Base-by-base conservation (phyloP, 2,888 invertebrate species). In the Corythucha ciliata region DNA sequence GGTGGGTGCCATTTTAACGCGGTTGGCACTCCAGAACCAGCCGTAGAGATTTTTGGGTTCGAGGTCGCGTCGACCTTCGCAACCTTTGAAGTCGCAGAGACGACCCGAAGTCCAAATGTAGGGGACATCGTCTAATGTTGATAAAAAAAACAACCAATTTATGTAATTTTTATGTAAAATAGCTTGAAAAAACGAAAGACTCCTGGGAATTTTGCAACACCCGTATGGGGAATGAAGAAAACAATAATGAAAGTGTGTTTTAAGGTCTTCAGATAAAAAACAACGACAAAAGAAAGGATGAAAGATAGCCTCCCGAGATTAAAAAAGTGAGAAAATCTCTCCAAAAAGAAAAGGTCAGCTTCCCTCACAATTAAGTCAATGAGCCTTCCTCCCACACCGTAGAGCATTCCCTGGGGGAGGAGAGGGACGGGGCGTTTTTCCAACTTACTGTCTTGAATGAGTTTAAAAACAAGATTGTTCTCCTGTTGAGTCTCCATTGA, bases 21-120 rank as follows among this genome's bases (percentile, higher is more conserved):
- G 79, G 65, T 86, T 87, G 40, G 87, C 85, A 16, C 88, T 88
- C 90, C 90, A 91, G 78, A 90, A 90, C 90, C 90, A 91, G 37
- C 90, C 90, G 65, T 80, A 80, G 58, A 90, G 64, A 64, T 77
- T 79, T 70, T 89, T 89, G 57, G 90, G 90, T 68, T 89, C 88
- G 58, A 90, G 74, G 66, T 90, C 90, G 54, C 77, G 76, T 59
- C 90, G 81, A 60, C 81, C 80, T 68, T 89, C 88, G 69, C 91
- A 91, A 54, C 91, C 90, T 67, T 88, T 88, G 76, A 91, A 91
- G 74, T 91, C 90, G 66, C 91, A 91, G 53, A 90, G 78, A 62
- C 90, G 82, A 47, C 90, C 91, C 4, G 87, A 86, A 12, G 91
- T 90, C 90, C 91, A 91, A 65, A 91, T 91, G 74, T 89, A 91